These are phyloP conservation scores for Doris montereyensis DNA, from an alignment of 2,888 invertebrate species.

Conservation along the genomic window DNA sequence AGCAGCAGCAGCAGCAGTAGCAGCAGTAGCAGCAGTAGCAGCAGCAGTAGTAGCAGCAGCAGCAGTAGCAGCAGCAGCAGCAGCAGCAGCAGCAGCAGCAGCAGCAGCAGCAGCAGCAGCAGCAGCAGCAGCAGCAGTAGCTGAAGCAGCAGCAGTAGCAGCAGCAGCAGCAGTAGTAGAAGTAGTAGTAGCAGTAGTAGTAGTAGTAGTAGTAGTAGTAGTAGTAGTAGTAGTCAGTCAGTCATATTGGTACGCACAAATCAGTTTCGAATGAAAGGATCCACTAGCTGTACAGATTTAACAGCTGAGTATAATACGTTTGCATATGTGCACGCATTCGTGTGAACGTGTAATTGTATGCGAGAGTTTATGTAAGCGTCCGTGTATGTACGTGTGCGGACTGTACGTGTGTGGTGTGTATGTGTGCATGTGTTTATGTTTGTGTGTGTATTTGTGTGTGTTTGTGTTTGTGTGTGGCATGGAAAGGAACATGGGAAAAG, in stretches of 20 bases:
- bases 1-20: too few species aligned
- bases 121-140: background rate
- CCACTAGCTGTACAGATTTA: too few species aligned
- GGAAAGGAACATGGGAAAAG: background rate
- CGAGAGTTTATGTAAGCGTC: background rate
- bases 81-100: background rate
- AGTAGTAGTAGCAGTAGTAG: too few species aligned
- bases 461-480: background rate
- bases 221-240: too few species aligned
- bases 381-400: background rate
- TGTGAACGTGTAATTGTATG: background rate
- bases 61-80: background rate
- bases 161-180: background rate
- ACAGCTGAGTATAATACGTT: too few species aligned
- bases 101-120: background rate
- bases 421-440: constrained; percentile 1
- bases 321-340: too few species aligned
- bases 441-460: background rate
- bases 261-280: too few species aligned
- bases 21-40: background rate
- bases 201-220: too few species aligned
- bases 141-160: too few species aligned
- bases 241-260: too few species aligned
- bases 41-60: background rate
- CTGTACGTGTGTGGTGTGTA: constrained; percentile 1